Evolutionary conservation across 2,888 invertebrate species (phyloP), one percentile per base, ranked within the genome.

Genomic region (Heliconius aoede): DNA sequence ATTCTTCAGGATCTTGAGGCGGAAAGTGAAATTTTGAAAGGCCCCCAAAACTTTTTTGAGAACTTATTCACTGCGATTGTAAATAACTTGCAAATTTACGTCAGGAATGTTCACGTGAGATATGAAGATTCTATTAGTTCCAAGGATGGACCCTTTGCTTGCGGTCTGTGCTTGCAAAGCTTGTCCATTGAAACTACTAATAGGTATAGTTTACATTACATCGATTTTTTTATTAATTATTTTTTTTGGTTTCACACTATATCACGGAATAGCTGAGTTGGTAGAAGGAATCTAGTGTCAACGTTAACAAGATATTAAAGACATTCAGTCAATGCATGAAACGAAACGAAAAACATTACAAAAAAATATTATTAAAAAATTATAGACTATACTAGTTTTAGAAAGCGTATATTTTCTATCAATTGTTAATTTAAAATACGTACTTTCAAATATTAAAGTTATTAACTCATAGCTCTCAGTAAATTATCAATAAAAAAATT

Each of bases 141-240:
- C 68, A 95, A 95, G 62, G 95, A 95, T 78, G 95, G 95, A 21
- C 96, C 97, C 7, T 91, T 97, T 83, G 96, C 97, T 0, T 96
- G 96, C 85, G 98, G 98, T 3, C 85, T 97, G 46, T 97, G 97
- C 87, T 93, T 98, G 77, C 97, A 97, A 84, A 96, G 95, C 82
- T 91, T 98, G 80, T 96, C 97, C 1, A 96, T 97, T 80, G 97
- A 97, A 88, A 97, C 97, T 11, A 97, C 97, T 4, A 97, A 97
- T 85, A 96, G 96, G 97, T 96, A 86, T 90, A 85, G 78, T 64
- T 11, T 21, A 4, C 3, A 30, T 18, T 40, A 40, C 13, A 40
- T 40, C 13, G 4, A 40, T 13, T 3, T n/a, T 13, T 4, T 40
- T 13, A 40, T 3, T 32, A 32, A 32, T 32, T 40, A 2, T 40